Evolutionary conservation across 2,113 vertebrate genomes (phyloP).

Genomic region (Haplochromis vanheusdeni): DNA sequence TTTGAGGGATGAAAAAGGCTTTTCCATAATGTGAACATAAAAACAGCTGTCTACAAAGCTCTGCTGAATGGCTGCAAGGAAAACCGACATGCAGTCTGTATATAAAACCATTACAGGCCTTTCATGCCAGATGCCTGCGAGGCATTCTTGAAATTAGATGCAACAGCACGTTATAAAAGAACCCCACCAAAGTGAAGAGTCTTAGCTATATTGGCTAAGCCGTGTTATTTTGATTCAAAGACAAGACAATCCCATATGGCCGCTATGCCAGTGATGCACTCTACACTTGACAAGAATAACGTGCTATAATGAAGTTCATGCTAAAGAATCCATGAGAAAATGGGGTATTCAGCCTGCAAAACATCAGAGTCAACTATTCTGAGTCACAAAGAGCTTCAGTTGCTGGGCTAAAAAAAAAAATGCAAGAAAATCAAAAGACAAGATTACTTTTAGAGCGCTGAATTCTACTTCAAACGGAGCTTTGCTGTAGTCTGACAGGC

Average conservation of each 20-base stretch:
- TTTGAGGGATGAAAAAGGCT: background rate
- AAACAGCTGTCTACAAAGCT: conserved; percentile 31
- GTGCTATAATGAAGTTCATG: background rate
- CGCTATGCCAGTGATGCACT: background rate
- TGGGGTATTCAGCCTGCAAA: background rate
- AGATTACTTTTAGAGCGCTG: conserved; percentile 11
- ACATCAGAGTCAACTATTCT: conserved; percentile 1
- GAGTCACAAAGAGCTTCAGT: background rate
- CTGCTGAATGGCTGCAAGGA: conserved; percentile 33
- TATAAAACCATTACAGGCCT: conserved; percentile 41
- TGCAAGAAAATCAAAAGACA: conserved; percentile 5
- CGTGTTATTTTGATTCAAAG: conserved; percentile 3
- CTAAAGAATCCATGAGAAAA: conserved; percentile 33
- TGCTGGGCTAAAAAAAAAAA: background rate
- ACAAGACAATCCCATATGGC: conserved; percentile 12
- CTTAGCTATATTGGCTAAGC: background rate
- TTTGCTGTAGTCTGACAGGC: background rate
- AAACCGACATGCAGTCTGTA: conserved; percentile 22
- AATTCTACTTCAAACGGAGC: conserved; percentile 18
- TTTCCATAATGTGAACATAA: conserved; percentile 23
- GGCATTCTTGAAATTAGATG: conserved; percentile 42
- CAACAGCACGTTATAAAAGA: conserved; percentile 8
- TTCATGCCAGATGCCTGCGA: conserved; percentile 32
- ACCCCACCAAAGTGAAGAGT: background rate
- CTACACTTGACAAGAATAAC: background rate